Conservation (phyloP, 2,113 vertebrate species). For the Charina bottae region DNA sequence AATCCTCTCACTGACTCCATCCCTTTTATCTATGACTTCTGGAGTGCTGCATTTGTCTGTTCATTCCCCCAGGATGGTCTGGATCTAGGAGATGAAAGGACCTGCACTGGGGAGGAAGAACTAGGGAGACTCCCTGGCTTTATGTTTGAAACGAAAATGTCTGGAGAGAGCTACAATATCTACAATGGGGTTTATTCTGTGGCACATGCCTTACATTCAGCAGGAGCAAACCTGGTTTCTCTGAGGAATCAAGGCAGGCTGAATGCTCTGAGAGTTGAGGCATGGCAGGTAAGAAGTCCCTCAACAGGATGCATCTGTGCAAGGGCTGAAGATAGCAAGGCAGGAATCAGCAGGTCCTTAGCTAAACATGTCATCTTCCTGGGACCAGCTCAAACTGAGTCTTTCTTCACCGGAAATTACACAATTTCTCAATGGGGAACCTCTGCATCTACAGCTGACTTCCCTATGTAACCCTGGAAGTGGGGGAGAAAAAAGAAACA, state of each 20-base stretch:
- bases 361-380: no score
- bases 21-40: not conserved
- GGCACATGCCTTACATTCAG: not conserved
- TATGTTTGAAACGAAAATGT: not conserved
- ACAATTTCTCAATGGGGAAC: no score
- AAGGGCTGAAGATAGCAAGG: no score
- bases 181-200: not conserved
- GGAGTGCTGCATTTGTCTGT: not conserved
- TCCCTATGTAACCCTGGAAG: no score
- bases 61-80: not conserved
- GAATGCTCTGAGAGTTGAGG: not conserved
- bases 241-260: no score
- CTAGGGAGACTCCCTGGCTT: not conserved
- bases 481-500: no score
- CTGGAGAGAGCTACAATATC: not conserved
- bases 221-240: not conserved
- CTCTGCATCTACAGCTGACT: no score
- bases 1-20: no score
- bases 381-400: no score
- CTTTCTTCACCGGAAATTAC: no score
- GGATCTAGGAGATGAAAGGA: not conserved
- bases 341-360: no score
- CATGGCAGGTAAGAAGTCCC: not conserved
- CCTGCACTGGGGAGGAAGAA: not conserved
- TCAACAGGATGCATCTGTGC: no score